Conservation (phyloP, 1,140 invertebrate genomes). For the Carposina sasakii region DNA sequence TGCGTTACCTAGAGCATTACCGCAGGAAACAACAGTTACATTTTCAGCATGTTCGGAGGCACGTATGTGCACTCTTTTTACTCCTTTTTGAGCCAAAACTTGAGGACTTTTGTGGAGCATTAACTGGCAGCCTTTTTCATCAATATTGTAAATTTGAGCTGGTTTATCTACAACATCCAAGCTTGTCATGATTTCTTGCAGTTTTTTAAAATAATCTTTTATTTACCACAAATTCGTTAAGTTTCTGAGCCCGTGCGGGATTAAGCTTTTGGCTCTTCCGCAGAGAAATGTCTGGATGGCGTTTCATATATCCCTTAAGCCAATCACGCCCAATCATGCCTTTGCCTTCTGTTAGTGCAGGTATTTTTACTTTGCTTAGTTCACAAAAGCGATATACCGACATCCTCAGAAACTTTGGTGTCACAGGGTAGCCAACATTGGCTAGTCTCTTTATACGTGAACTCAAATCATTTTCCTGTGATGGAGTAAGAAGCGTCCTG, state of each 20-base stretch:
- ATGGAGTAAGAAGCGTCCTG: no score
- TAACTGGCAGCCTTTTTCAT: conserved; percentile 38
- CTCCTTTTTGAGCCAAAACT: conserved; percentile 33
- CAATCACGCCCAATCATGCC: no score
- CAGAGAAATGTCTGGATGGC: conserved; percentile 13
- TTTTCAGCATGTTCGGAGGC: conserved; percentile 42
- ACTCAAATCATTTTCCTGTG: no score
- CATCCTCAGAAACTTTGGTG: background rate
- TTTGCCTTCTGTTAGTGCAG: no score
- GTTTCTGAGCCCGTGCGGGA: conserved; percentile 26
- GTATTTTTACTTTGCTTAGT: conserved; percentile 9
- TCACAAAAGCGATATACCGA: conserved; percentile 1
- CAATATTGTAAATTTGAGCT: conserved; percentile 41
- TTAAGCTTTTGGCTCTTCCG: conserved; percentile 29
- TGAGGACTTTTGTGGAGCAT: conserved; percentile 31
- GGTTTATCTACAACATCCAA: conserved; percentile 26
- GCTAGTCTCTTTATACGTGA: background rate
- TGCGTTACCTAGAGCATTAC: conserved; percentile 38
- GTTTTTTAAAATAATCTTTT: conserved; percentile 27
- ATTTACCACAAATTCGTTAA: conserved; percentile 27
- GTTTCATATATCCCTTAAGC: conserved; percentile 10
- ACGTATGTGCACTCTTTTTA: conserved; percentile 35
- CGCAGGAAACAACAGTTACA: conserved; percentile 44
- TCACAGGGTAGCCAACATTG: background rate
- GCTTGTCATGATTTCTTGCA: conserved; percentile 17